Conservation (phyloP, 2,888 invertebrate species). For the Platycheirus albimanus region DNA sequence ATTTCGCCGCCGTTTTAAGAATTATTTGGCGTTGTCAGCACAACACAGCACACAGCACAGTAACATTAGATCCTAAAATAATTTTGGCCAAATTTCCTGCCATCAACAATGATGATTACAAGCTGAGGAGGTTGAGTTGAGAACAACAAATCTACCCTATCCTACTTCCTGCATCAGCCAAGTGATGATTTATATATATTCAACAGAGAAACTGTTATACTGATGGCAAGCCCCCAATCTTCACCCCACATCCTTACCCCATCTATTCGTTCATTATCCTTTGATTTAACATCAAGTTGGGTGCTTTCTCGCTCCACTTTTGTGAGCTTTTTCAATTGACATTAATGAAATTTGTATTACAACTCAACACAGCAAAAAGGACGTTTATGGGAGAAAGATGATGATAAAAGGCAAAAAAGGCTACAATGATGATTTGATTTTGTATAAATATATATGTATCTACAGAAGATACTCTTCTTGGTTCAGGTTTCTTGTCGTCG, state of each 20-base stretch:
- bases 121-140: neutral
- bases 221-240: neutral
- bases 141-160: neutral
- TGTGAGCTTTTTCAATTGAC: conserved; percentile 67
- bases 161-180: neutral
- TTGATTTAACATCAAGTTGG: conserved; percentile 68
- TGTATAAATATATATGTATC: conserved; percentile 18
- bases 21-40: conserved; percentile 36
- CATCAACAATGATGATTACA: conserved; percentile 67
- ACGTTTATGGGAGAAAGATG: conserved; percentile 39
- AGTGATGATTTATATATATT: conserved; percentile 69
- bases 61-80: conserved; percentile 63
- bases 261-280: conserved; percentile 62
- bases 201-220: neutral
- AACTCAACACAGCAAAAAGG: conserved; percentile 42
- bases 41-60: conserved; percentile 33
- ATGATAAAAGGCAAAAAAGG: conserved; percentile 41
- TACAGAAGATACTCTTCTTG: conserved; percentile 11
- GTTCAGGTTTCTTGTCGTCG: neutral
- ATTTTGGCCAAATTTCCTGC: conserved; percentile 73
- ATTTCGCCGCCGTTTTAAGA: conserved; percentile 71
- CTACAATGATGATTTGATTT: conserved; percentile 67
- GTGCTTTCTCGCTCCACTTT: conserved; percentile 19
- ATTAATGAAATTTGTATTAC: conserved; percentile 70
- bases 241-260: too few relatives aligned